Base-by-base conservation (phyloP, 2,113 vertebrate species). In the Carassius gibelio region DNA sequence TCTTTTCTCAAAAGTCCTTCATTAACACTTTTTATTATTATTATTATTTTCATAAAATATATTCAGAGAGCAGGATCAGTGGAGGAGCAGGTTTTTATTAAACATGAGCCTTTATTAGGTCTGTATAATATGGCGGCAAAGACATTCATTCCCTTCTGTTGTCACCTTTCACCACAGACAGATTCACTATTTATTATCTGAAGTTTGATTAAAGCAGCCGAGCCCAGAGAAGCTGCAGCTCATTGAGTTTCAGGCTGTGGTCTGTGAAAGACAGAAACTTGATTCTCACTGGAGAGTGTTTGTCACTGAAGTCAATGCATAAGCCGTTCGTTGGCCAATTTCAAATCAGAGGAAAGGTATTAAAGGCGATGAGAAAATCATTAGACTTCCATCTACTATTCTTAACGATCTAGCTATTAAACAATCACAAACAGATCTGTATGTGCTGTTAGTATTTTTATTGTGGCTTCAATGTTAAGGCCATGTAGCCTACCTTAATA, bases 11-110 rank as follows among this genome's bases (percentile, higher is more conserved):
- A 79, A 26, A 81, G 62, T 76, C 83, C 14, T 80, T 85, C 83
- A 85, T 83, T 52, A 66, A 77, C 50, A 59, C 57, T 61, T 61
- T 62, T 77, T 83, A 23, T 5, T 17, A 93, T 94, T 94, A 2
- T 17, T 3, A 68, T n/a, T 57, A 77, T 50, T n/a, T 61, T 26
- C 30, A 83, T 34, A 87, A 82, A 84, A 55, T 4, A 26, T 83
- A 62, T 84, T 85, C 13, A 59, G 62, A 71, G 76, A 61, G 81
- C 76, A 68, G 64, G 78, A 82, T n/a, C 19, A 55, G 23, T 17
- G 14, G n/a, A 82, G 34, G 52, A 81, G 64, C 57, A 34, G 15
- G 1, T 81, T 85, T 48, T 84, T 82, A 90, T 88, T 88, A 87
- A 89, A 90, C 57, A 55, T 59, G 52, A 84, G 30, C 26, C 26